A percentile compares a stretch with the other conserved stretches of the same genome.
phyloP scores from a whole-genome alignment of 2,113 vertebrate species.

The Sturnus vulgaris region DNA sequence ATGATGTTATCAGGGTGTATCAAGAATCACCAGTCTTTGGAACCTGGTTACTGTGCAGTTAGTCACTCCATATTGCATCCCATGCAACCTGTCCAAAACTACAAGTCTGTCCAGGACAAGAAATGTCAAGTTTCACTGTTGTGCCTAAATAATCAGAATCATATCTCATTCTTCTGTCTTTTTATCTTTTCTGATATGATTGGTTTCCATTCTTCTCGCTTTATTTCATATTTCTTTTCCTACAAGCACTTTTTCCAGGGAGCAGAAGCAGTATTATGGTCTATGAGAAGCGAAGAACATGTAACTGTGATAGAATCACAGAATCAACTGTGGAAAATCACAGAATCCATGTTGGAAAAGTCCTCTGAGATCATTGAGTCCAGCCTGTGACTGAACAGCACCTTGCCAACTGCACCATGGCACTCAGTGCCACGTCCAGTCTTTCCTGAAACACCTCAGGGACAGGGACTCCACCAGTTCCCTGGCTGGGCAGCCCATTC shows the following conservation, averaged over 20 bases:
- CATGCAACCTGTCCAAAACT: background rate
- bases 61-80: background rate
- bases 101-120: background rate
- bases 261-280: background rate
- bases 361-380: background rate
- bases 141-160: background rate
- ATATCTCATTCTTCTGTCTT: background rate
- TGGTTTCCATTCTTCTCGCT: background rate
- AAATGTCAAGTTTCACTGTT: background rate
- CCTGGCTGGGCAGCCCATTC: background rate
- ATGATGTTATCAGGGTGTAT: background rate
- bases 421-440: fast-evolving
- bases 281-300: background rate
- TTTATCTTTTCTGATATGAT: background rate
- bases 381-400: background rate
- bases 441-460: background rate
- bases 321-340: background rate
- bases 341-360: background rate
- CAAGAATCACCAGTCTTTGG: background rate
- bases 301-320: background rate
- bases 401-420: background rate
- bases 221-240: background rate
- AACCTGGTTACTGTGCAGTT: background rate
- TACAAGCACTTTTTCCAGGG: background rate
- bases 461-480: background rate